Percentiles rank a stretch among this genome's conserved stretches.
These are phyloP conservation scores for Saxidomus purpurata DNA, from an alignment of 1,140 invertebrate genomes.

Conservation along the genomic window DNA sequence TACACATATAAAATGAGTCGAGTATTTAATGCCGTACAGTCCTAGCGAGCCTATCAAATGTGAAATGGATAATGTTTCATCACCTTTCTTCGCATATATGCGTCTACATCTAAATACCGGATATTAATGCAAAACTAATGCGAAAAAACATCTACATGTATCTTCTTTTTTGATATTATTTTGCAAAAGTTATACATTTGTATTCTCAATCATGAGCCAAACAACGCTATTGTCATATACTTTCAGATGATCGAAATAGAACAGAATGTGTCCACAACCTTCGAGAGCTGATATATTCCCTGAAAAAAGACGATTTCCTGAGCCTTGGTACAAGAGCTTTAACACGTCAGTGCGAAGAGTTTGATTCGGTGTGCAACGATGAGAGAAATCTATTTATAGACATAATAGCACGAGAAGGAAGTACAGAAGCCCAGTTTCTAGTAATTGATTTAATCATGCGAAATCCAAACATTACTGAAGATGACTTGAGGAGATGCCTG, in stretches of 20 bases:
- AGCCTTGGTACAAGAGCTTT: constrained; percentile 11
- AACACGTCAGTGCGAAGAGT: not conserved
- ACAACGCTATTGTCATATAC: no score
- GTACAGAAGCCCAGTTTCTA: constrained; percentile 46
- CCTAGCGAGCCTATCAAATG: no score
- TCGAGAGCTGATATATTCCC: constrained; percentile 5
- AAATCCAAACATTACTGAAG: constrained; percentile 25
- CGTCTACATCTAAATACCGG: no score
- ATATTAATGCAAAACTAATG: no score
- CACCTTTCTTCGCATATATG: no score
- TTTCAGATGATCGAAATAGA: constrained; percentile 52
- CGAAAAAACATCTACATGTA: no score
- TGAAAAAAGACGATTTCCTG: constrained; percentile 32
- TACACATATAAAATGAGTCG: no score
- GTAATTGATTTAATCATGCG: constrained; percentile 33
- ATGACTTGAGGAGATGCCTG: constrained; percentile 47
- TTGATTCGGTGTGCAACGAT: constrained; percentile 52
- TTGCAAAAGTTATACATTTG: no score
- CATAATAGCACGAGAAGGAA: constrained; percentile 45
- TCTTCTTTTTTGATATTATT: no score
- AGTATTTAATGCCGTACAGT: no score
- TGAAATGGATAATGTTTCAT: no score
- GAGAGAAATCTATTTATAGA: constrained; percentile 66
- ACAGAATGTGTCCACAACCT: constrained; percentile 61
- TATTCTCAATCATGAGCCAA: no score